phyloP scores from a whole-genome alignment of 2,888 invertebrate species.

The Leptarthrus brevirostris region DNA sequence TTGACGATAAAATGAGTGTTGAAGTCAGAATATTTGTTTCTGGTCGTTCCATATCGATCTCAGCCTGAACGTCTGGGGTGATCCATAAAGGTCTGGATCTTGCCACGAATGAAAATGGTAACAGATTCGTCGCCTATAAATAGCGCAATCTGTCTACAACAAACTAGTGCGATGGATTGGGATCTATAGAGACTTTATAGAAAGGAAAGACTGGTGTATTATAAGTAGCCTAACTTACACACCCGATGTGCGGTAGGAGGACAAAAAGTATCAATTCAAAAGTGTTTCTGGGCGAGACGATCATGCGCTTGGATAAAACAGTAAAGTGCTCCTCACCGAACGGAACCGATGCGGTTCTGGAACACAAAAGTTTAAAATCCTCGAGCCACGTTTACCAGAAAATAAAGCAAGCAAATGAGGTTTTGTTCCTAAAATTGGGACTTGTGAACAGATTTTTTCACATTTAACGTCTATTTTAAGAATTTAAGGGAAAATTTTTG shows the following conservation, averaged over 20 bases:
- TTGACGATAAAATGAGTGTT: slow-evolving; percentile 46
- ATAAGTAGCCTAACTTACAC: slow-evolving; percentile 25
- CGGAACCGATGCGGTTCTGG: neutral
- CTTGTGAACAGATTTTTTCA: slow-evolving; percentile 37
- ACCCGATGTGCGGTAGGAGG: slow-evolving; percentile 15
- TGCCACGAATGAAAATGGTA: slow-evolving; percentile 36
- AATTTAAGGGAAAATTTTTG: slow-evolving; percentile 33
- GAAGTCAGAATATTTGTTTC: slow-evolving; percentile 32
- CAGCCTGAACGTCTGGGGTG: slow-evolving; percentile 14
- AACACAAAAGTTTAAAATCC: neutral
- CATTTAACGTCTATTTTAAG: slow-evolving; percentile 37
- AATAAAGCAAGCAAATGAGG: slow-evolving; percentile 23
- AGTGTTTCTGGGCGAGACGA: slow-evolving; percentile 8
- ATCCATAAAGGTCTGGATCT: slow-evolving; percentile 40
- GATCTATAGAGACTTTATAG: neutral
- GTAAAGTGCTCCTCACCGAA: neutral
- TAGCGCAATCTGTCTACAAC: slow-evolving; percentile 5
- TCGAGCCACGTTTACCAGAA: slow-evolving; percentile 1
- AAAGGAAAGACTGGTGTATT: slow-evolving; percentile 9
- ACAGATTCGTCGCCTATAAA: slow-evolving; percentile 39
- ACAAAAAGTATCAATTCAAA: slow-evolving; percentile 30
- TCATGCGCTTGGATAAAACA: slow-evolving; percentile 7
- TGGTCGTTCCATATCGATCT: slow-evolving; percentile 14
- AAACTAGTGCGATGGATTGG: neutral
- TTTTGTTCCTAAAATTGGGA: slow-evolving; percentile 44